Evolutionary conservation across 2,888 invertebrate species (phyloP).

Genomic region (Megaustenia siamemsis): DNA sequence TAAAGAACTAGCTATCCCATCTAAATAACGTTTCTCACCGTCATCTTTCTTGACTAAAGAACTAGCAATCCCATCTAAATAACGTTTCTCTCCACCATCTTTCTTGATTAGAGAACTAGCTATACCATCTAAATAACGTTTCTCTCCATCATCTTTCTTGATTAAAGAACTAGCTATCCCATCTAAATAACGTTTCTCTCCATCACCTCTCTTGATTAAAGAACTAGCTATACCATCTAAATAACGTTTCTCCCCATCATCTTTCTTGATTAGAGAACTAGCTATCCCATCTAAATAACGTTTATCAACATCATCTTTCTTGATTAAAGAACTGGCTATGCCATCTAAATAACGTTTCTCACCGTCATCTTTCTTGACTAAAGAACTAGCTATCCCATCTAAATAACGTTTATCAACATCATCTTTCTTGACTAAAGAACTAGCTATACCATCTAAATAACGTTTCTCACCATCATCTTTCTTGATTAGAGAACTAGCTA

Average conservation of each 20-base stretch:
- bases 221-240: conserved; percentile 21
- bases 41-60: conserved; percentile 1
- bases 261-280: conserved; percentile 15
- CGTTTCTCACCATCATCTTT: conserved; percentile 2
- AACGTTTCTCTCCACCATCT: neutral
- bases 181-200: conserved; percentile 6
- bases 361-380: neutral
- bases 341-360: conserved; percentile 24
- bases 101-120: neutral
- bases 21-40: conserved; percentile 19
- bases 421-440: conserved; percentile 13
- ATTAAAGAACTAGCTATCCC: conserved; percentile 17
- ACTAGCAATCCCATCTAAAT: neutral
- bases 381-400: conserved; percentile 18
- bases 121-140: conserved; percentile 2
- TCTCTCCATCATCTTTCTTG: neutral
- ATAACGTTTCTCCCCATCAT: neutral
- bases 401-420: conserved; percentile 1
- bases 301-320: neutral
- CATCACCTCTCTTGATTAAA: neutral
- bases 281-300: conserved; percentile 20
- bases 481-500: conserved; percentile 15
- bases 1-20: conserved; percentile 1
- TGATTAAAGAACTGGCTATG: conserved; percentile 13
- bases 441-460: conserved; percentile 23